Evolutionary conservation across 2,888 invertebrate species (phyloP).

Genomic region (Hypolimnas misippus): DNA sequence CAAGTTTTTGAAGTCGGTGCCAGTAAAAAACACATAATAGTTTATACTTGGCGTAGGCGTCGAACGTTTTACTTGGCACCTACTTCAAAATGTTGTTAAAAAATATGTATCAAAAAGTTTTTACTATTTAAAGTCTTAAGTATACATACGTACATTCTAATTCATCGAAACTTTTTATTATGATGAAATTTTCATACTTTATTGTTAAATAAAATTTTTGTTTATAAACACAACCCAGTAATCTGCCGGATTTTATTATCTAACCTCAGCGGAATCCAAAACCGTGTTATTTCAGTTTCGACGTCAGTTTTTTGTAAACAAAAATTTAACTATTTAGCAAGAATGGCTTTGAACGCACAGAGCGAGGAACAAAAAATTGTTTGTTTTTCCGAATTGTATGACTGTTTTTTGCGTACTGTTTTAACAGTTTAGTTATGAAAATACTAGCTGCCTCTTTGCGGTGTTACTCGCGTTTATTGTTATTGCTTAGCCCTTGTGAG

Average conservation of each 20-base stretch:
- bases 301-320: neutral
- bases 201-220: neutral
- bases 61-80: too few relatives aligned
- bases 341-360: neutral
- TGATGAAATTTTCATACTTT: neutral
- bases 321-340: neutral
- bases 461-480: too few relatives aligned
- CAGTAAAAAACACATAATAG: too few relatives aligned
- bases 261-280: neutral
- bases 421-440: too few relatives aligned
- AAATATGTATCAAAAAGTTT: neutral
- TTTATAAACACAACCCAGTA: neutral
- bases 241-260: neutral
- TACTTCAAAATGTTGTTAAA: too few relatives aligned
- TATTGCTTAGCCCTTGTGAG: too few relatives aligned
- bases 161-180: neutral
- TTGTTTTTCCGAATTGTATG: too few relatives aligned
- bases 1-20: too few relatives aligned
- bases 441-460: too few relatives aligned
- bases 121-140: neutral
- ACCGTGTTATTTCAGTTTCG: conserved; percentile 2
- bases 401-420: neutral
- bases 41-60: too few relatives aligned
- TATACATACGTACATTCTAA: neutral
- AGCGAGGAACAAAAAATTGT: too few relatives aligned